These are phyloP conservation scores for Acleris holmiana DNA, from an alignment of 2,888 invertebrate species.

Conservation along the genomic window DNA sequence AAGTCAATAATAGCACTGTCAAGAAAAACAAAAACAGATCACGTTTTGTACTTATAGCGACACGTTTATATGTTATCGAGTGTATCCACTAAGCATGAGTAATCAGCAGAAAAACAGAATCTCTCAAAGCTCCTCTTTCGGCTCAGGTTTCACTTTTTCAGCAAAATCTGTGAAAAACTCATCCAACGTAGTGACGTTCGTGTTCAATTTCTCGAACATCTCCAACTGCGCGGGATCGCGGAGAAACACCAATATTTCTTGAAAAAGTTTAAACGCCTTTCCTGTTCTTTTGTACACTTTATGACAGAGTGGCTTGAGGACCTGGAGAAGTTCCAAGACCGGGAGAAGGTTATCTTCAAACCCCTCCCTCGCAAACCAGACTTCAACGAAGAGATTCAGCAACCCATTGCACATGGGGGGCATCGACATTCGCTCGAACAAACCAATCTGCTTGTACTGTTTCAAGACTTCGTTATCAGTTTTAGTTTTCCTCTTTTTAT, in stretches of 20 bases:
- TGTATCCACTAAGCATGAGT: too few species aligned
- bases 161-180: slow-evolving; percentile 55
- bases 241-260: slow-evolving; percentile 13
- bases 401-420: slow-evolving; percentile 62
- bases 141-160: slow-evolving; percentile 44
- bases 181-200: slow-evolving; percentile 48
- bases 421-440: slow-evolving; percentile 63
- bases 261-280: slow-evolving; percentile 44
- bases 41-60: too few species aligned
- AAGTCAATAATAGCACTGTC: too few species aligned
- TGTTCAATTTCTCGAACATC: slow-evolving; percentile 1
- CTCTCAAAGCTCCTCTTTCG: slow-evolving; percentile 62
- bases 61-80: too few species aligned
- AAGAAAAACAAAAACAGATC: too few species aligned
- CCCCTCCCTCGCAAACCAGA: slow-evolving; percentile 43
- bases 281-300: slow-evolving; percentile 51
- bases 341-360: slow-evolving; percentile 45
- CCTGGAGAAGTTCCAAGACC: slow-evolving; percentile 58
- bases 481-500: slow-evolving; percentile 46
- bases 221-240: slow-evolving; percentile 4
- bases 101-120: background rate
- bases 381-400: slow-evolving; percentile 56
- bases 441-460: slow-evolving; percentile 64
- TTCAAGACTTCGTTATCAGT: slow-evolving; percentile 50
- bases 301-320: slow-evolving; percentile 60